Evolutionary conservation across 2,113 vertebrate genomes (phyloP).

Genomic region (Ophthalmolycus amberensis): DNA sequence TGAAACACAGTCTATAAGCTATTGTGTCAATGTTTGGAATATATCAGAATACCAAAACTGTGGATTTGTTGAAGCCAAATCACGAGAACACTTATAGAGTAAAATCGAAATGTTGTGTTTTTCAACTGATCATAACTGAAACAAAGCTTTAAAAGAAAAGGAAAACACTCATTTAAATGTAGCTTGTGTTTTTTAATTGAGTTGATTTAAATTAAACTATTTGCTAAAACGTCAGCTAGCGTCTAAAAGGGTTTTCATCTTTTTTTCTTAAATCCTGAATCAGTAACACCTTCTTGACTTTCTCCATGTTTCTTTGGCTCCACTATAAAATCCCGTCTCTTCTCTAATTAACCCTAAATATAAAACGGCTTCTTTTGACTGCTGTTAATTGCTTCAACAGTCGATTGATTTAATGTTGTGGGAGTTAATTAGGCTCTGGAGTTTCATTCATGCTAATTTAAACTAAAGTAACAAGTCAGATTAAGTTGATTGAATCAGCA

Average conservation of each 20-base stretch:
- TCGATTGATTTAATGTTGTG: neutral
- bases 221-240: too few relatives aligned
- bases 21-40: neutral
- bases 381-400: neutral
- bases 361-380: neutral
- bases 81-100: neutral
- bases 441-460: neutral
- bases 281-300: neutral
- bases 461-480: neutral
- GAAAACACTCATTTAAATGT: neutral
- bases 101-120: neutral
- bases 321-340: neutral
- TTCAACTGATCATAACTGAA: neutral
- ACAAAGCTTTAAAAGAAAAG: neutral
- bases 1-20: neutral
- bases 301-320: neutral
- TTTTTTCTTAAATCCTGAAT: neutral
- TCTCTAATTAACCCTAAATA: neutral
- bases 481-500: neutral
- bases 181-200: neutral
- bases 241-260: neutral
- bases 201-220: neutral
- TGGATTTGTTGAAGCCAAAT: neutral
- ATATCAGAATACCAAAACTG: neutral
- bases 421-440: neutral